Conservation (phyloP, 1,140 invertebrate genomes). For the Zophobas atratus region DNA sequence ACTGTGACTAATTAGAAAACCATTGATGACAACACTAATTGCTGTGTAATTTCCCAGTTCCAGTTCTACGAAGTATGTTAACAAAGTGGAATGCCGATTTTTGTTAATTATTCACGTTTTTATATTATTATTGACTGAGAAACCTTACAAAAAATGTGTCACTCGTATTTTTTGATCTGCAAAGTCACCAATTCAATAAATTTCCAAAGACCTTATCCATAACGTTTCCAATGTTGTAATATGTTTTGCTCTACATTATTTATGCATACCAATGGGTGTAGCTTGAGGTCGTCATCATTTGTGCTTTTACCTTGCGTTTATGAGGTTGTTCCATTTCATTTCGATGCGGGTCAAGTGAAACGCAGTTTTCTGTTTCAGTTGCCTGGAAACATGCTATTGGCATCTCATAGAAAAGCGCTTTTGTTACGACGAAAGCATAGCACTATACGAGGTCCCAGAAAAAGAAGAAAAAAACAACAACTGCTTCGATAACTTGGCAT, state of each 20-base stretch:
- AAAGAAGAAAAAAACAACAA: slow-evolving; percentile 63
- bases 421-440: slow-evolving; percentile 65
- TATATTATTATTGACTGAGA: no score
- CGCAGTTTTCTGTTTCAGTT: slow-evolving; percentile 58
- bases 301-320: slow-evolving; percentile 23
- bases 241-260: slow-evolving; percentile 12
- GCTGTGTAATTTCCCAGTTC: no score
- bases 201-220: neutral
- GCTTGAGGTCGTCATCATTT: slow-evolving; percentile 34
- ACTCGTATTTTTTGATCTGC: no score
- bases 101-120: no score
- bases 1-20: no score
- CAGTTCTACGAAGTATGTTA: no score
- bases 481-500: slow-evolving; percentile 64
- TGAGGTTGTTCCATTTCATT: slow-evolving; percentile 27
- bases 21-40: no score
- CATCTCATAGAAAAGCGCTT: slow-evolving; percentile 65
- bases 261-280: slow-evolving; percentile 21
- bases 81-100: no score
- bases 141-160: no score
- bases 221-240: slow-evolving; percentile 10
- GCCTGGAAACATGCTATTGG: slow-evolving; percentile 65
- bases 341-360: slow-evolving; percentile 39
- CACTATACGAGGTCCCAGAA: slow-evolving; percentile 62
- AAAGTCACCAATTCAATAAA: neutral